Percentiles rank a stretch among this genome's conserved stretches.
phyloP scores from a whole-genome alignment of 1,140 invertebrate species.

The Brachionus angularis region DNA sequence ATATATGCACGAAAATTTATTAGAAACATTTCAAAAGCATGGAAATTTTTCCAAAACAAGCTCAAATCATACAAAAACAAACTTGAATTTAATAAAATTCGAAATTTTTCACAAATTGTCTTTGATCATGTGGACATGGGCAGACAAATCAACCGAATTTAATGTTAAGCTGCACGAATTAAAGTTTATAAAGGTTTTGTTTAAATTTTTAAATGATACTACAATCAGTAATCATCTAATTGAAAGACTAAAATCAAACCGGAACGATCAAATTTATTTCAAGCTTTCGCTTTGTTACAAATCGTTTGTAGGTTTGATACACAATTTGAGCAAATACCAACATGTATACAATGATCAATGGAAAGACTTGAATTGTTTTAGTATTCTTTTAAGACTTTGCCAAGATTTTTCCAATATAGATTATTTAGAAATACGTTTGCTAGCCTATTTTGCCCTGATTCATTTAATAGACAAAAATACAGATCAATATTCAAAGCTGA shows the following conservation, averaged over 20 bases:
- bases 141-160: slow-evolving; percentile 33
- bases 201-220: slow-evolving; percentile 36
- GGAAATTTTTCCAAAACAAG: neutral
- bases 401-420: neutral
- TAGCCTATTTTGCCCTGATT: slow-evolving; percentile 31
- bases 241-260: neutral
- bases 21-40: slow-evolving; percentile 5
- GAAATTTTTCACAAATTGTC: slow-evolving; percentile 29
- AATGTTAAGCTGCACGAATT: neutral
- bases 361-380: slow-evolving; percentile 4
- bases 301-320: slow-evolving; percentile 19
- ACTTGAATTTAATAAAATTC: neutral
- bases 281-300: slow-evolving; percentile 13
- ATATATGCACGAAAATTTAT: slow-evolving; percentile 24
- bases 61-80: neutral
- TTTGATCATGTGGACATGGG: slow-evolving; percentile 37
- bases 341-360: slow-evolving; percentile 10
- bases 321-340: slow-evolving; percentile 26
- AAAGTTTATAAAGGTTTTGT: neutral
- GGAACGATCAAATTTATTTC: neutral
- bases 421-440: slow-evolving; percentile 32
- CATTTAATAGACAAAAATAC: neutral
- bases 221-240: neutral
- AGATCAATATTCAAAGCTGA: neutral
- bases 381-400: neutral